These are phyloP conservation scores for Hypotaenidia philippensis DNA, from an alignment of 2,797 vertebrate species.

Conservation along the genomic window DNA sequence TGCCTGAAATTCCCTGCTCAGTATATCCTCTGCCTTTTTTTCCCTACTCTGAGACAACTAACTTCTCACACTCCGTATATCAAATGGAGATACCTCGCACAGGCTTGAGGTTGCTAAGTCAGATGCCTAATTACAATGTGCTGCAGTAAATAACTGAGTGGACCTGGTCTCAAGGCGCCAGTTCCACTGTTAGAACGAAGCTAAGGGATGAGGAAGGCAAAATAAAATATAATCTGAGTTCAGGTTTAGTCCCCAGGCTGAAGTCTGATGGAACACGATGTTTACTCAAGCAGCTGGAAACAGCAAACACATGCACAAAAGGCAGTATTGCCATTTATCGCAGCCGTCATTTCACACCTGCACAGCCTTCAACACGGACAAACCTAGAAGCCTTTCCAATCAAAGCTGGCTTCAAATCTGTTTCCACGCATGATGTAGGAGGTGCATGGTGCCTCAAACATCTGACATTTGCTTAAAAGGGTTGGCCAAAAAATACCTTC, in stretches of 20 bases:
- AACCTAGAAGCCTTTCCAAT: background rate
- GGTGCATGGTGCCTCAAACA: background rate
- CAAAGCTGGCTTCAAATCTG: background rate
- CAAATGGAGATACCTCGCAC: rapidly evolving
- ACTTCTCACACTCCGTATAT: background rate
- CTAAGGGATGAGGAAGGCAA: background rate
- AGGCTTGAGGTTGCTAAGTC: background rate
- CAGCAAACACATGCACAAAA: background rate
- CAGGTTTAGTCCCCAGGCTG: background rate
- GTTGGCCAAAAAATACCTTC: background rate
- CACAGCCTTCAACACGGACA: rapidly evolving
- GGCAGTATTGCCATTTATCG: background rate
- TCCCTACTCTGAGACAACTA: background rate
- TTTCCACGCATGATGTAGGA: background rate
- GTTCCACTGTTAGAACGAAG: rapidly evolving
- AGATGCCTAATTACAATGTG: background rate
- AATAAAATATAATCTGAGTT: background rate
- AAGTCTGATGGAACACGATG: background rate
- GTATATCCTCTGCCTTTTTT: background rate
- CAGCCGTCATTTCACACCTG: background rate
- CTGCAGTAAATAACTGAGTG: background rate
- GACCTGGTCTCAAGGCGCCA: background rate
- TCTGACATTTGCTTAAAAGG: background rate
- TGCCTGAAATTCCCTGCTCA: background rate
- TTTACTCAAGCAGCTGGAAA: background rate